A percentile compares a stretch with the other conserved stretches of the same genome.
Evolutionary conservation across 2,888 invertebrate genomes (phyloP).

Genomic region (Synergus laeviventris): DNA sequence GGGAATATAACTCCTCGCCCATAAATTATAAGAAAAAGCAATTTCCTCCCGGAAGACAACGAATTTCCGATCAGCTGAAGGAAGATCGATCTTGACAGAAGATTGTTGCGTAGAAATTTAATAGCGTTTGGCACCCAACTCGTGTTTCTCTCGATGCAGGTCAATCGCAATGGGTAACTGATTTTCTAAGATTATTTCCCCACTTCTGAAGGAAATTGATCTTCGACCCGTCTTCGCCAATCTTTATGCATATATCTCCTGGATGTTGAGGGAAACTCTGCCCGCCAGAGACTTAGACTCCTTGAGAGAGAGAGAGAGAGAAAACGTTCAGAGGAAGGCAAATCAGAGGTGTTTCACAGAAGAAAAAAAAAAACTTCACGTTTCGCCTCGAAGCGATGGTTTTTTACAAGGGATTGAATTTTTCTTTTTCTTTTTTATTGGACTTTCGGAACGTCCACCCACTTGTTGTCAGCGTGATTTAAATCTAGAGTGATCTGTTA

Average conservation of each 20-base stretch:
- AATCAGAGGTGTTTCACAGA: not conserved
- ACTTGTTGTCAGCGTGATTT: not conserved
- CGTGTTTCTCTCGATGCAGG: not conserved
- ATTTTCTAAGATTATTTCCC: not conserved
- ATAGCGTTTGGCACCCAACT: not conserved
- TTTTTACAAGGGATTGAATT: not conserved
- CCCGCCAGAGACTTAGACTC: not conserved
- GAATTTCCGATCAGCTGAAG: not conserved
- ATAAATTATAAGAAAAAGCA: conserved; percentile 5
- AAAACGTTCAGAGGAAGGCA: not conserved
- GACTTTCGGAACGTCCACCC: not conserved
- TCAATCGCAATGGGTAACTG: not conserved
- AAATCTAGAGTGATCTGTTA: not conserved
- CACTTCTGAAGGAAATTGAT: not conserved
- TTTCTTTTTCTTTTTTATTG: not conserved
- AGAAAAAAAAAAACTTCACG: not conserved
- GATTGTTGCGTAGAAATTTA: not conserved
- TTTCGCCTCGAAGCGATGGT: not conserved
- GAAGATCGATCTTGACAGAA: not conserved
- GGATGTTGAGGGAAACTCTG: too few species aligned
- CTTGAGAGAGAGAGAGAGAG: not conserved
- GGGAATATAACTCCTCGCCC: not conserved
- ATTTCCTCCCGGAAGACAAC: not conserved
- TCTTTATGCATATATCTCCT: not conserved
- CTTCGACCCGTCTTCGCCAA: not conserved